Base-by-base conservation (phyloP, 2,797 vertebrate species). In the Fringilla coelebs region DNA sequence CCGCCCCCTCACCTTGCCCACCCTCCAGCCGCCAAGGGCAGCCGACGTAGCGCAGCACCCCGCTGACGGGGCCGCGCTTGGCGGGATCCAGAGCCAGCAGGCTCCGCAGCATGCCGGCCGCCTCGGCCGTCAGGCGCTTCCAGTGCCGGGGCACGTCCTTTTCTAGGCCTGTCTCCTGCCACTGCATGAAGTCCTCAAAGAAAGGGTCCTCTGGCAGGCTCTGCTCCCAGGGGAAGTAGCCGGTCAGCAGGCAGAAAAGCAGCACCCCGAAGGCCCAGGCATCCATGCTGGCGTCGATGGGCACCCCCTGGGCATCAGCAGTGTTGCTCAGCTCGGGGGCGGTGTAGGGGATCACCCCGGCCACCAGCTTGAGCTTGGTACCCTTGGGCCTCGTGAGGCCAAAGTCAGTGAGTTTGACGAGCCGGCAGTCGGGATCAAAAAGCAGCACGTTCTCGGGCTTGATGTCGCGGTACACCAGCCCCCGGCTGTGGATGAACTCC, bases 161-260 rank as follows among this genome's bases (percentile, higher is more conserved):
- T 8, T 97, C 95, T 28, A 92, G 92, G 36, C 98, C 97, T 0
- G 97, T 97, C 72, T 97, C 96, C 85, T 97, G 98, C 99, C 99
- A 99, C 77, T 96, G 80, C 91, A 98, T 95, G 93, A 98, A 99
- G 83, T 98, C 98, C 36, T 98, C 96, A 85, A 98, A 99, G 96
- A 98, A 98, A 15, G 98, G 98, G 96, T 99, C 99, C 0, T 98
- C 97, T 0, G 94, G 93, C 66, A 99, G 98, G 93, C 97, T 99
- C 96, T 99, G 99, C 91, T 99, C 99, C 99, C 99, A 99, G 76
- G 99, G 99, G 96, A 99, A 99, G 95, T 99, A 99, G 73, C 99
- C 98, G 0, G 99, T 99, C 62, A 99, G 97, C 21, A 99, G 97
- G 96, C 99, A 99, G 97, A 99, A 99, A 19, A 98, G 94, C 45